Conservation (phyloP, 2,113 vertebrate genomes). For the Cyanoderma ruficeps region DNA sequence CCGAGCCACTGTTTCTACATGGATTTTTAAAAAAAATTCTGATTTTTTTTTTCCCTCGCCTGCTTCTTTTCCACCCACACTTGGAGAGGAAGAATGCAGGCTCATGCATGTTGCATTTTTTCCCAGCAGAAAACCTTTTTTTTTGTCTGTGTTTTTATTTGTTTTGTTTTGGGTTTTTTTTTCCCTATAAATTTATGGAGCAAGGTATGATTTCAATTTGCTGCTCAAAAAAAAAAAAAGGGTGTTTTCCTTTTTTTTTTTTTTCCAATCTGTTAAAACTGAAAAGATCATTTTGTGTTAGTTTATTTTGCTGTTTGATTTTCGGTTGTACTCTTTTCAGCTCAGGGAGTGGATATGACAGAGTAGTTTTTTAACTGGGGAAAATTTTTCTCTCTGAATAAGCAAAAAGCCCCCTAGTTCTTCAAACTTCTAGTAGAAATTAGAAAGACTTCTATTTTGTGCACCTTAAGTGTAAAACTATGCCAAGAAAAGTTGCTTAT, state of each 20-base stretch:
- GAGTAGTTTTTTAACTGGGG: background rate
- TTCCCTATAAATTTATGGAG: fast-evolving
- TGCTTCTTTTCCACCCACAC: background rate
- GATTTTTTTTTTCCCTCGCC: background rate
- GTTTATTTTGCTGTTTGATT: background rate
- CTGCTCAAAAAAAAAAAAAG: background rate
- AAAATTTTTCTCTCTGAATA: background rate
- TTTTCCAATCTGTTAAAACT: background rate
- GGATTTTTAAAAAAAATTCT: background rate
- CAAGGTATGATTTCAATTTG: background rate
- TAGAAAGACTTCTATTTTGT: background rate
- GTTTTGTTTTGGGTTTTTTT: background rate
- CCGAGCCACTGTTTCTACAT: background rate
- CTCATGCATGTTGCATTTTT: background rate
- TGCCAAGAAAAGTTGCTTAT: background rate
- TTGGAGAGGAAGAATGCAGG: background rate
- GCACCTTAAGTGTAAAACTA: background rate
- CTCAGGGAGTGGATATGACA: background rate
- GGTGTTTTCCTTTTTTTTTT: fast-evolving
- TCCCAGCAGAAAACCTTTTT: background rate
- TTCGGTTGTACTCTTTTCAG: background rate
- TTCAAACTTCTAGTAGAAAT: background rate
- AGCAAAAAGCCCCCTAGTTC: background rate
- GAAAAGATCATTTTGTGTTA: background rate
- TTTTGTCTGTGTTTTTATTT: background rate